Base-by-base conservation (phyloP, 1,140 invertebrate genomes). In the Capitella teleta region DNA sequence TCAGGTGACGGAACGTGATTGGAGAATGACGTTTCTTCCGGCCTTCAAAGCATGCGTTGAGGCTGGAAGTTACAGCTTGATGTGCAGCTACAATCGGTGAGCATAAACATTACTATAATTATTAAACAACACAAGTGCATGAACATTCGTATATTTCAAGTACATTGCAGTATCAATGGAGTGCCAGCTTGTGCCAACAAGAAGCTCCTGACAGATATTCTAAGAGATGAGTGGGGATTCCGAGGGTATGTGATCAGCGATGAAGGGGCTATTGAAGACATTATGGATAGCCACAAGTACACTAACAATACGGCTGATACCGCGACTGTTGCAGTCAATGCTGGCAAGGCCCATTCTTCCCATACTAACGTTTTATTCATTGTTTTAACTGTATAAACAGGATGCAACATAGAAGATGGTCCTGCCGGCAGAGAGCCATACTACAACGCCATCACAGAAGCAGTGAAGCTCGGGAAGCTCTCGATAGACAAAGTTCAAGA, bases 11-110 rank as follows among this genome's bases (percentile, higher is more conserved):
- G 36, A 61, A n/a, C 46, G 62, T 36, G 70, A 73, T 49, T 63
- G 59, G 60, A 41, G 58, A 28, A 51, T 63, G 25, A 71, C 70
- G 0, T 71, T 64, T 49, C 58, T 72, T 0, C 70, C 70, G n/a
- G 64, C 64, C 19, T 72, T 73, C 52, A 56, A 53, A 28, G 47
- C 37, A 2, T 72, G 70, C 59, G 59, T 72, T 4, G 26, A 61
- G 19, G 68, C 67, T 19, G 68, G 67, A 21, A 58, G 63, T 1
- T 63, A 59, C 48, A 66, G 59, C 51, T 6, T 70, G 2, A 70
- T 71, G 66, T 67, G 63, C 49, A 67, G 64, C 51, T 69, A 64
- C 37, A 69, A 68, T 56, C 62, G 62, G 66, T 68, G 28, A 14
- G 16, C 21, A 2, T 37, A 18, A 37, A n/a, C 36, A 37, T 18